Percentiles rank a stretch among this genome's conserved stretches.
Evolutionary conservation across 2,797 vertebrate species (phyloP).

Genomic region (Hozukius guyotensis): DNA sequence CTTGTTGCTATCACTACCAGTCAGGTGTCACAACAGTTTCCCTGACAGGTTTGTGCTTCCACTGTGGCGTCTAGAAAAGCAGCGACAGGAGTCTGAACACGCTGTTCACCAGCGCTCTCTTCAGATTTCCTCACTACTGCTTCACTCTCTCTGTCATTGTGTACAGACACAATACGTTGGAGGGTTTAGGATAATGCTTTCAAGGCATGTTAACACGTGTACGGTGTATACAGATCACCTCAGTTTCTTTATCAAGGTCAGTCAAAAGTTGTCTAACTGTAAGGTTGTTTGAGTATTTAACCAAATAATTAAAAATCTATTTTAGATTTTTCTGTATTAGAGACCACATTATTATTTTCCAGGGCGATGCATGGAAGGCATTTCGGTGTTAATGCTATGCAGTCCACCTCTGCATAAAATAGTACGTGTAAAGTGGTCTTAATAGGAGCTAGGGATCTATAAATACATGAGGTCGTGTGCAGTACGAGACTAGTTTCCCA

Average conservation of each 20-base stretch:
- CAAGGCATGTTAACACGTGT: background rate
- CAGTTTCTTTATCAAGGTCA: background rate
- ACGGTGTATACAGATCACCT: background rate
- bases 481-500: slow-evolving; percentile 29
- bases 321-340: background rate
- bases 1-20: slow-evolving; percentile 68
- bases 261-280: background rate
- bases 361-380: background rate
- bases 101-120: slow-evolving; percentile 9
- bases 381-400: background rate
- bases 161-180: background rate
- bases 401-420: slow-evolving; percentile 6
- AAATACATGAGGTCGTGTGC: slow-evolving; percentile 32
- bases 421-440: slow-evolving; percentile 1
- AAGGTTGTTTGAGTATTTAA: background rate
- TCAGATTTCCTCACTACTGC: slow-evolving; percentile 2
- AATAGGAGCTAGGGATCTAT: slow-evolving; percentile 21
- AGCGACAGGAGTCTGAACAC: slow-evolving; percentile 36
- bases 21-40: slow-evolving; percentile 63
- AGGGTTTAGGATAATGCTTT: background rate
- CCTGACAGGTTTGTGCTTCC: slow-evolving; percentile 50
- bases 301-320: background rate
- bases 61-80: slow-evolving; percentile 35
- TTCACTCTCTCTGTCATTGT: background rate
- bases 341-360: background rate